Evolutionary conservation across 2,888 invertebrate genomes (phyloP), one percentile per base, ranked within the genome.

Genomic region (Mimumesa dahlbomi): DNA sequence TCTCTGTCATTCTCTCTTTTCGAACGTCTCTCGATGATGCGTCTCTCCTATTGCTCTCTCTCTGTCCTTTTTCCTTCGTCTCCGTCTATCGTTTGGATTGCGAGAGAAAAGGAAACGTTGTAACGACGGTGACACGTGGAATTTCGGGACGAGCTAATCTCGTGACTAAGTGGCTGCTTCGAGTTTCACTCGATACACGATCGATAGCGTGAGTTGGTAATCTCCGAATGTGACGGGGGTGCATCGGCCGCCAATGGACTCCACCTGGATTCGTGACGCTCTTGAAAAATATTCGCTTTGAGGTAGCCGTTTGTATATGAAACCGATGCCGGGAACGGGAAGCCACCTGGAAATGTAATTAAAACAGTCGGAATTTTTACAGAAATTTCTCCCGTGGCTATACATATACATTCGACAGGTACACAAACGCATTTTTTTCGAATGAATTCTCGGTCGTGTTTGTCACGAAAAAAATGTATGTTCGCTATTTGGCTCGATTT

Each of bases 111-210:
- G 22, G 22, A 22, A 22, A 22, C 21, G 2, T 7, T 21, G 40
- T 6, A 38, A 13, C 53, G 62, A 57, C 69, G 61, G 69, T 77
- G 80, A 81, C 78, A 71, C 73, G 78, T 62, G 71, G 75, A 80
- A 75, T 74, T 74, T 73, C 68, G 50, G 66, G 77, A 58, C 65
- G 43, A 59, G 65, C 74, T 79, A 79, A 79, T 79, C 79, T 75
- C 76, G 69, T 72, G 79, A 75, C 79, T 79, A 79, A 76, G 79
- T 73, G 79, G 78, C 65, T 34, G 67, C 50, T 50, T 49, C 29
- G 61, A 66, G 69, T 73, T 73, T 70, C 62, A 31, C 25, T 67
- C 69, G 77, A 54, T 59, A 49, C 59, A 58, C 50, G 54, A 69
- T 72, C 69, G 75, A 67, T 61, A 64, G 53, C 57, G 34, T 58